phyloP scores from a whole-genome alignment of 2,888 invertebrate genomes.

The Tenthredo notha region DNA sequence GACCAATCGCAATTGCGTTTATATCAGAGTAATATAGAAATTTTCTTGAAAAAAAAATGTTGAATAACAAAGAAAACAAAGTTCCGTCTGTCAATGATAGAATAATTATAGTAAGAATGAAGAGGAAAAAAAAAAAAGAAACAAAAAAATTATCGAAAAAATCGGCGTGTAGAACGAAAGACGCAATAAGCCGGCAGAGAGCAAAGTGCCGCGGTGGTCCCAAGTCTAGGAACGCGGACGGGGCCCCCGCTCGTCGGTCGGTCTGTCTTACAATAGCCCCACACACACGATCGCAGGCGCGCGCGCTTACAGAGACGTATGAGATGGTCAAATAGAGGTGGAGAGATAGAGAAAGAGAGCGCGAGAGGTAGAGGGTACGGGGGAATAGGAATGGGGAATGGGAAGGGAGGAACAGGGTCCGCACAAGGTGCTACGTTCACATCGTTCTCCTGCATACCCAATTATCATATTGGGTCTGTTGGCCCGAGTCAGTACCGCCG shows the following conservation, averaged over 20 bases:
- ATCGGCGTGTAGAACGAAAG: neutral
- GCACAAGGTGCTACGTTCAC: constrained; percentile 72
- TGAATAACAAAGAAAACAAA: neutral
- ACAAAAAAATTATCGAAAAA: neutral
- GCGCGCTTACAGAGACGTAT: constrained; percentile 6
- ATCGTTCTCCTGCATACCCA: constrained; percentile 70
- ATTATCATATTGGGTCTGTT: constrained; percentile 73
- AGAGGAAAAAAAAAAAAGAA: constrained; percentile 34
- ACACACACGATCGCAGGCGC: constrained; percentile 15
- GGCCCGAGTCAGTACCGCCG: constrained; percentile 62
- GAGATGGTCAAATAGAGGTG: constrained; percentile 49
- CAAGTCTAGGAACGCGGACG: constrained; percentile 40
- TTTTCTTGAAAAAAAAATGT: too few relatives aligned
- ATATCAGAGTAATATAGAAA: too few relatives aligned
- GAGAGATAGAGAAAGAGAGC: constrained; percentile 52
- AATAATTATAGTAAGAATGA: neutral
- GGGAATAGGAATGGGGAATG: constrained; percentile 56
- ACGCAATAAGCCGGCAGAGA: constrained; percentile 14
- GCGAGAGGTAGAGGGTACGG: constrained; percentile 50
- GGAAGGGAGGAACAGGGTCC: constrained; percentile 57
- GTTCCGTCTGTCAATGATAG: neutral
- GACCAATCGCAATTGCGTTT: neutral
- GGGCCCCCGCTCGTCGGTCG: constrained; percentile 15
- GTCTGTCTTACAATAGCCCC: constrained; percentile 22
- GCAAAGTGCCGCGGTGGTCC: constrained; percentile 43